phyloP scores from a whole-genome alignment of 2,797 vertebrate species.

The Alcedo atthis region DNA sequence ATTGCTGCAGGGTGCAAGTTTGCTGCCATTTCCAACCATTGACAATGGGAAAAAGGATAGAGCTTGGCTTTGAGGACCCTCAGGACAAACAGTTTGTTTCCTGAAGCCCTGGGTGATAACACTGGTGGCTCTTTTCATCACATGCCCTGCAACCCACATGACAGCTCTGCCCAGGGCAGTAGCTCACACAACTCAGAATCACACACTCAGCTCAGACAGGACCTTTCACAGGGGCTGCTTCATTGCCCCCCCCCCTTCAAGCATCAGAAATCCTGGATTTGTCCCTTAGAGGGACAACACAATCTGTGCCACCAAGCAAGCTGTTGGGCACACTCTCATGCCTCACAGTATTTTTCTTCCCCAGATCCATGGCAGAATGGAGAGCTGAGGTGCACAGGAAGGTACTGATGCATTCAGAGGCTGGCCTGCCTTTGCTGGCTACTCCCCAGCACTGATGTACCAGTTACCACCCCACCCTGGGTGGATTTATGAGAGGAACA shows the following conservation, averaged over 20 bases:
- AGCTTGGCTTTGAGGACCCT: rapidly evolving
- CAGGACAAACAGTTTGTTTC: background rate
- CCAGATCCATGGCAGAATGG: rapidly evolving
- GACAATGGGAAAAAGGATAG: rapidly evolving
- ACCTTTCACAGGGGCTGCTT: background rate
- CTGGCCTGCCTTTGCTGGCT: background rate
- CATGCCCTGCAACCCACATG: rapidly evolving
- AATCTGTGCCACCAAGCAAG: background rate
- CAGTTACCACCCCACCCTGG: rapidly evolving
- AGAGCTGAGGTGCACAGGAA: background rate
- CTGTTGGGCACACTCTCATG: rapidly evolving
- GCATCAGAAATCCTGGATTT: background rate
- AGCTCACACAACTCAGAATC: background rate
- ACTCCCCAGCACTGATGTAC: rapidly evolving
- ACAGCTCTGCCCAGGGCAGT: background rate
- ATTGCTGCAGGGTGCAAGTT: background rate
- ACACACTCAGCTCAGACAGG: background rate
- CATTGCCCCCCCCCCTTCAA: rapidly evolving
- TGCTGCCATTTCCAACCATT: rapidly evolving
- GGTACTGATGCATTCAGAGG: rapidly evolving
- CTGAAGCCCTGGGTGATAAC: background rate
- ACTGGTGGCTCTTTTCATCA: background rate
- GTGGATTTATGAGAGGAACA: background rate
- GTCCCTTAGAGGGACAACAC: background rate
- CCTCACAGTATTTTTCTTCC: no score